These are phyloP conservation scores for Paraescarpia echinospica DNA, from an alignment of 1,140 invertebrate genomes.

Conservation along the genomic window DNA sequence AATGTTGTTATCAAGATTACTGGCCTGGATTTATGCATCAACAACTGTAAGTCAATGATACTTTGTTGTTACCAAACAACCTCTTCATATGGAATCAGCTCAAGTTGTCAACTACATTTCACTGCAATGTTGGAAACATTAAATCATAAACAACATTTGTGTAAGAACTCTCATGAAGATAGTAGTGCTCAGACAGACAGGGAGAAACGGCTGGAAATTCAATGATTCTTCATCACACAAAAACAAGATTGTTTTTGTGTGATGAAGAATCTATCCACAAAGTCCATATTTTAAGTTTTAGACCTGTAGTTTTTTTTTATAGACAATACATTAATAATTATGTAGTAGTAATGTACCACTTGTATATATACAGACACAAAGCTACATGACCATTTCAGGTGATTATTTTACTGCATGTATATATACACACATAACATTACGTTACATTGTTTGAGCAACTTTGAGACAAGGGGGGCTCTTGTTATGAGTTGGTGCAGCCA, in stretches of 20 bases:
- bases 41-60: neutral
- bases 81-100: neutral
- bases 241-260: neutral
- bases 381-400: neutral
- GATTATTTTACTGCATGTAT: neutral
- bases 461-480: neutral
- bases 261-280: no score
- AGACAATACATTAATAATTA: neutral
- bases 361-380: neutral
- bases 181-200: neutral
- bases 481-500: neutral
- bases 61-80: neutral
- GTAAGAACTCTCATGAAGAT: neutral
- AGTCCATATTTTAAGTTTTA: no score
- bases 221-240: no score
- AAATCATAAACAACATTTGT: neutral
- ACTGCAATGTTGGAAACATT: neutral
- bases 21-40: neutral
- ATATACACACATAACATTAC: neutral
- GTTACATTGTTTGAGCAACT: neutral
- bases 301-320: no score
- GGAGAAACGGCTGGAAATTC: no score
- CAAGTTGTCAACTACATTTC: neutral
- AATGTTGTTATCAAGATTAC: neutral
- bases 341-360: neutral